Base-by-base conservation (phyloP, 2,113 vertebrate species). In the Amia ocellicauda region DNA sequence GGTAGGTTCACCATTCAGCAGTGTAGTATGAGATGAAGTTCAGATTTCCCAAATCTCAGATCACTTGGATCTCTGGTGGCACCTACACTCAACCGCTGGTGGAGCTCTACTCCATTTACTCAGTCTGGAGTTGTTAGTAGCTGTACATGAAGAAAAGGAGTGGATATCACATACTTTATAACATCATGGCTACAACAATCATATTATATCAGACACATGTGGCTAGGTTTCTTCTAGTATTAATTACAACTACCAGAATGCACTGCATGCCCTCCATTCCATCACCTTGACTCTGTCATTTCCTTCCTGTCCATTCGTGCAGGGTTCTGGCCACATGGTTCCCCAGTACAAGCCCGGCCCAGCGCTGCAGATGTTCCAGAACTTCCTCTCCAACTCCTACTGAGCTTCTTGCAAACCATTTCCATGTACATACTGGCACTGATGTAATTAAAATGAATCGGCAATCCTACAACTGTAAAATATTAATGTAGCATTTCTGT, bases 1-100 rank as follows among this genome's bases (percentile, higher is more conserved):
- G 73, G 69, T 78, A 68, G 62, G 58, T 52, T 2, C 22, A n/a
- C 9, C 19, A n/a, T n/a, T n/a, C n/a, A n/a, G n/a, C n/a, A n/a
- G n/a, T n/a, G n/a, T n/a, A n/a, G n/a, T n/a, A n/a, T n/a, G n/a
- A n/a, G n/a, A n/a, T n/a, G n/a, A n/a, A n/a, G n/a, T n/a, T n/a
- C n/a, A n/a, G n/a, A n/a, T n/a, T n/a, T n/a, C n/a, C n/a, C n/a
- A n/a, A n/a, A n/a, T n/a, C n/a, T n/a, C n/a, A n/a, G n/a, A n/a
- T n/a, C n/a, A n/a, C n/a, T n/a, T n/a, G n/a, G n/a, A n/a, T n/a
- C n/a, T n/a, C n/a, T n/a, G n/a, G n/a, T n/a, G n/a, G n/a, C n/a
- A n/a, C n/a, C n/a, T n/a, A n/a, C n/a, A n/a, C n/a, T n/a, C n/a
- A n/a, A n/a, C n/a, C n/a, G n/a, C n/a, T n/a, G n/a, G n/a, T n/a